These are phyloP conservation scores for Elanoides forficatus DNA, from an alignment of 2,113 vertebrate species.

Conservation along the genomic window DNA sequence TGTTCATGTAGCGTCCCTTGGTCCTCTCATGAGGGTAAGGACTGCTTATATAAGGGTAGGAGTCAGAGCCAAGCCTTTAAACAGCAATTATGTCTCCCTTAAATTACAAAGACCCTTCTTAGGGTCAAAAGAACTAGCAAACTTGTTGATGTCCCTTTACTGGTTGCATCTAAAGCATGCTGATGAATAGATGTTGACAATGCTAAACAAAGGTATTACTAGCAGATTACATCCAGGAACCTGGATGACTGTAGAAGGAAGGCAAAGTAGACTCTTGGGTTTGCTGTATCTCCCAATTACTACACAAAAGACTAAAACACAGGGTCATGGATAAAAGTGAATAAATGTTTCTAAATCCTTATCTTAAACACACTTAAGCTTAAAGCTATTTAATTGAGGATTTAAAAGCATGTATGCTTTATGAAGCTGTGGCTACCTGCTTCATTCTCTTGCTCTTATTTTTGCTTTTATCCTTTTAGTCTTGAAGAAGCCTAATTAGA, in stretches of 20 bases:
- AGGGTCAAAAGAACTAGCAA: neutral
- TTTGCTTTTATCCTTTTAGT: constrained; percentile 98
- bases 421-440: constrained; percentile 80
- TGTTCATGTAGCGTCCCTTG: neutral
- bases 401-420: constrained; percentile 75
- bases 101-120: neutral
- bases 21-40: neutral
- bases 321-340: constrained; percentile 82
- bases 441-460: constrained; percentile 82
- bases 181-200: constrained; percentile 79
- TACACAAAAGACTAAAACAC: constrained; percentile 72
- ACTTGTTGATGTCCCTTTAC: neutral
- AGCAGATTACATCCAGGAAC: constrained; percentile 74
- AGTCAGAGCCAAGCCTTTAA: neutral
- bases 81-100: neutral
- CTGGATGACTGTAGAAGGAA: constrained; percentile 65
- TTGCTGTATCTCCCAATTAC: constrained; percentile 82
- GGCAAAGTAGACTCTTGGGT: constrained; percentile 67
- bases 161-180: neutral
- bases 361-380: constrained; percentile 79
- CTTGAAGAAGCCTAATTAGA: constrained; percentile 98
- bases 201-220: constrained; percentile 83
- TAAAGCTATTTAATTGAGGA: constrained; percentile 79
- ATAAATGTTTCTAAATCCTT: constrained; percentile 90
- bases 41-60: neutral